Conservation (phyloP, 2,888 invertebrate species). For the Papilio elwesi region DNA sequence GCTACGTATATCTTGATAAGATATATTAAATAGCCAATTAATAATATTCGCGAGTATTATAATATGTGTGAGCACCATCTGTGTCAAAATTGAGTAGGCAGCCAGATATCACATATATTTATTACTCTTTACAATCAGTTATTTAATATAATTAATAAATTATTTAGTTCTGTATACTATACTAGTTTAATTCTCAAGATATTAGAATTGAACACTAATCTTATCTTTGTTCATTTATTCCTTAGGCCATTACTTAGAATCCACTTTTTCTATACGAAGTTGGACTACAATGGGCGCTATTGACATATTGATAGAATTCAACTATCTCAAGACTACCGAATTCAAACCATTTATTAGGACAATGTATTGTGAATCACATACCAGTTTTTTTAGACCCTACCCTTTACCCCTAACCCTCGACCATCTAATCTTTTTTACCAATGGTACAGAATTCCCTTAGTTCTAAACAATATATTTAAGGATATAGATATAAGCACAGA, state of each 20-base stretch:
- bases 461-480: too few species aligned
- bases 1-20: constrained; percentile 26
- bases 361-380: neutral
- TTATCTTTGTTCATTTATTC: neutral
- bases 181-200: neutral
- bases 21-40: constrained; percentile 9
- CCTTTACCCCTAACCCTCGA: too few species aligned
- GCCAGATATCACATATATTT: too few species aligned
- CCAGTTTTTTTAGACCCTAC: too few species aligned
- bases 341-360: neutral
- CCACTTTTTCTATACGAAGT: neutral
- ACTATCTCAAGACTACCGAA: neutral
- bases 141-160: too few species aligned
- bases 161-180: too few species aligned
- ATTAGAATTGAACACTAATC: neutral
- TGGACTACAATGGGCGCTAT: neutral
- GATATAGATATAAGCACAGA: too few species aligned
- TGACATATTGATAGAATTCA: neutral
- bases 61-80: too few species aligned
- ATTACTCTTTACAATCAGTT: too few species aligned
- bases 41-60: neutral
- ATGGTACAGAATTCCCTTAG: too few species aligned
- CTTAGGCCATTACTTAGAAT: neutral
- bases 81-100: too few species aligned
- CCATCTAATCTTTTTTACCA: too few species aligned